A percentile compares a stretch with the other conserved stretches of the same genome.
These are phyloP conservation scores for Hippoglossus hippoglossus DNA, from an alignment of 2,797 vertebrate species.

Conservation along the genomic window DNA sequence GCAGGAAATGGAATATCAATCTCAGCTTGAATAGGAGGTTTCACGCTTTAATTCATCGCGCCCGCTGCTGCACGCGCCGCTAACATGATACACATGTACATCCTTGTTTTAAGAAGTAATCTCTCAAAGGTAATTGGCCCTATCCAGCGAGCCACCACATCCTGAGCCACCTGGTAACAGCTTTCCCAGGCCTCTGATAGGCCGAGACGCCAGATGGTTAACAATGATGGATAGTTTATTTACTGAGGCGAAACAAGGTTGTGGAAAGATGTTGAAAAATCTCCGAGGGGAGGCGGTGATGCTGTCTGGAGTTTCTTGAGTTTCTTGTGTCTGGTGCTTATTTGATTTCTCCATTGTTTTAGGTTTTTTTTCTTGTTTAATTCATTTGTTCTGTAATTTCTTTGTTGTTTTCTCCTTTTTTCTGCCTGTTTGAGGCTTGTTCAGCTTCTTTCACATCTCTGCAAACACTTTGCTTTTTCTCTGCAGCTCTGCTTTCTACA, in stretches of 20 bases:
- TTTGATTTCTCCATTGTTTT: conserved; percentile 28
- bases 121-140: conserved; percentile 76
- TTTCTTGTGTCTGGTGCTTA: conserved; percentile 24
- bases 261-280: conserved; percentile 35
- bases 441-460: too few species aligned
- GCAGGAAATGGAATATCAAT: conserved; percentile 53
- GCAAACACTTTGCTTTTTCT: not conserved
- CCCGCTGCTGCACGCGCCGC: conserved; percentile 28
- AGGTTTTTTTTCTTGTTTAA: conserved; percentile 17
- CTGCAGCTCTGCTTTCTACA: too few species aligned
- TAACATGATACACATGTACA: conserved; percentile 63
- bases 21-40: conserved; percentile 37
- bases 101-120: conserved; percentile 69
- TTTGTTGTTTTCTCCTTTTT: not conserved
- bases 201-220: conserved; percentile 66
- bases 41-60: conserved; percentile 48
- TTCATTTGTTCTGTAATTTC: conserved; percentile 13
- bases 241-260: conserved; percentile 74
- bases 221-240: conserved; percentile 81
- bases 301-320: conserved; percentile 6
- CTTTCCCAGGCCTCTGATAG: conserved; percentile 67
- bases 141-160: conserved; percentile 61
- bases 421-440: not conserved
- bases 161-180: conserved; percentile 69
- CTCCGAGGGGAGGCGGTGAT: conserved; percentile 20